Conservation (phyloP, 35 echinoderm and acorn worm species). For the Apostichopus parvimensis region DNA sequence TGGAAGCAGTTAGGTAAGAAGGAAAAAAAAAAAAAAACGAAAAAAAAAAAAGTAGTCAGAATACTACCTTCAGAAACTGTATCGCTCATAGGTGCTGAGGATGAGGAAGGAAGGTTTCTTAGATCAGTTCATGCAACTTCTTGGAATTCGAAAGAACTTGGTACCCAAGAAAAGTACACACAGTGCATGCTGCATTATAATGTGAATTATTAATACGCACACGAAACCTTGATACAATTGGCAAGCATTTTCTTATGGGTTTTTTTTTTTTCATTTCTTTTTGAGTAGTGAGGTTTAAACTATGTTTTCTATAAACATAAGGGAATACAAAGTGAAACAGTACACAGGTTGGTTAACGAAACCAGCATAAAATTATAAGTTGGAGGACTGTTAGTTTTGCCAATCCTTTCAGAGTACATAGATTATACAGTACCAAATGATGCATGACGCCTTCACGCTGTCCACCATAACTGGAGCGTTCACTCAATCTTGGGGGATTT, state of each 20-base stretch:
- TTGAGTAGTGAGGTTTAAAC: neutral
- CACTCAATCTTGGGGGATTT: no score
- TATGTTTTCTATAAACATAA: no score
- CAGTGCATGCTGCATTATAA: neutral
- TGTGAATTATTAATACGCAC: neutral
- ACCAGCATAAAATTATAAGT: no score
- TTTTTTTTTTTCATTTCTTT: neutral
- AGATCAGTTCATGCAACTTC: neutral
- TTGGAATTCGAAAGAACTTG: neutral
- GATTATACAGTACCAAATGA: no score
- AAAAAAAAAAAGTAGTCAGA: neutral
- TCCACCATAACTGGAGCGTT: no score
- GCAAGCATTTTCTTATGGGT: neutral
- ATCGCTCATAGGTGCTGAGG: constrained; percentile 37
- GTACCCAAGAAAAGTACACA: neutral
- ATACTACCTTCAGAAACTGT: constrained; percentile 31
- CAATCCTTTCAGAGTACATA: no score
- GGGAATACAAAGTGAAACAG: no score
- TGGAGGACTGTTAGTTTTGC: no score
- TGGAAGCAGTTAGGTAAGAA: neutral
- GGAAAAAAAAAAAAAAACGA: neutral
- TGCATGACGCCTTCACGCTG: no score
- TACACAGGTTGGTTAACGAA: no score
- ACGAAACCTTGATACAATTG: neutral
- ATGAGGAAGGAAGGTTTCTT: constrained; percentile 21